Conservation (phyloP, 1,140 invertebrate species). For the Anastrepha obliqua region DNA sequence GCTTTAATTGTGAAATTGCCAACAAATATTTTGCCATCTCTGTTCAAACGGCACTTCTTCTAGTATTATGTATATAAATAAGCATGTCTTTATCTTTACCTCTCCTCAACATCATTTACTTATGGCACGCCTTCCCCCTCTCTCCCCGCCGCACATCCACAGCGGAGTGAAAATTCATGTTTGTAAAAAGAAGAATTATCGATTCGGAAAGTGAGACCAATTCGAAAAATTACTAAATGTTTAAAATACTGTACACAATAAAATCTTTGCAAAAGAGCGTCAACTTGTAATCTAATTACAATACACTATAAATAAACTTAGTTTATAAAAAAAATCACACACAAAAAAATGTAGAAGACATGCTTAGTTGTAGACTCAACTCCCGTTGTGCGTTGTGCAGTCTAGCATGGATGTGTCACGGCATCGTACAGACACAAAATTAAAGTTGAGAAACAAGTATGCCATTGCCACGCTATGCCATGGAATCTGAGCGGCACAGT, state of each 20-base stretch:
- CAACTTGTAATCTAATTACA: constrained; percentile 53
- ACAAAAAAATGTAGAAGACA: neutral
- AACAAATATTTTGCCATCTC: neutral
- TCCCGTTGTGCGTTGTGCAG: neutral
- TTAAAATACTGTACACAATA: constrained; percentile 47
- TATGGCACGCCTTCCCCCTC: constrained; percentile 24
- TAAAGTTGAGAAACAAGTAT: neutral
- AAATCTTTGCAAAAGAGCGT: constrained; percentile 39
- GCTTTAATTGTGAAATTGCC: too few relatives aligned
- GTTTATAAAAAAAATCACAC: neutral
- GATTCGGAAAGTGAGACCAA: constrained; percentile 33
- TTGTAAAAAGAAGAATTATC: constrained; percentile 35
- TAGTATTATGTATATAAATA: constrained; percentile 42
- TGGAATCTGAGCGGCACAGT: neutral
- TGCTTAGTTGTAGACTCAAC: constrained; percentile 27
- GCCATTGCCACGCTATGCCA: constrained; percentile 20
- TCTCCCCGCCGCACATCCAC: neutral
- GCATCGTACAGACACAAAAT: neutral
- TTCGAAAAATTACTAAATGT: constrained; percentile 50
- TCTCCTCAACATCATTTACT: neutral
- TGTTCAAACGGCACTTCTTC: neutral
- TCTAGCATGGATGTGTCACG: neutral
- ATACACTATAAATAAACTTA: constrained; percentile 40
- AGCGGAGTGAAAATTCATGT: constrained; percentile 25
- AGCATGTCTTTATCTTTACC: constrained; percentile 30